Evolutionary conservation across 2,888 invertebrate genomes (phyloP), one percentile per base, ranked within the genome.

Genomic region (Trachelus iudaicus): DNA sequence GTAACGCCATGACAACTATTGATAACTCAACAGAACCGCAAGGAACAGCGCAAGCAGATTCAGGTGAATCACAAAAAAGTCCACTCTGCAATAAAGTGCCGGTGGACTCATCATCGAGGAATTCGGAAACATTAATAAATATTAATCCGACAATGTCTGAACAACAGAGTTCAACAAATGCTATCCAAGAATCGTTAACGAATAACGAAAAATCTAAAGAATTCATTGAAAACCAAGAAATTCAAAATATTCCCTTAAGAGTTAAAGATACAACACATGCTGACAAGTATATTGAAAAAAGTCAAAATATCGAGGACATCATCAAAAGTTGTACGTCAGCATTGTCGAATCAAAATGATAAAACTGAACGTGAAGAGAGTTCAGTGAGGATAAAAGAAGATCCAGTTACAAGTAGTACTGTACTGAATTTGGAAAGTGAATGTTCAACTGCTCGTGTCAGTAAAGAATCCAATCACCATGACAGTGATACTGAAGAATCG

Each of bases 241-340:
- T 35, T 34, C 69, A 23, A 33, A 40, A 73, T 56, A 56, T 56
- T 56, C 23, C 56, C 9, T 23, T 56, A 6, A 56, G 56, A 56
- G 9, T 23, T 9, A 56, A 56, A 9, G 56, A 56, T 56, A 56
- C 56, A 56, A 2, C 23, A 9, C 23, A 23, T 23, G 2, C 23
- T 56, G 56, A 56, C 15, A 56, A 56, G 56, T 23, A 79, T 34
- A 77, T 78, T 73, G 71, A 78, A 75, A 77, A 76, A 40, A 77
- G 34, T 12, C 34, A 73, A 75, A 75, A 23, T 37, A 34, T 30
- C 12, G 71, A 75, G n/a, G 34, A 79, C 73, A 73, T 40, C 1
- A 6, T 56, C 56, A 23, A 56, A 56, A 56, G 9, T 23, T 56
- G 23, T 9, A 56, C 56, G 2, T 23, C 56, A 23, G 23, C 6